phyloP scores from a whole-genome alignment of 2,888 invertebrate genomes.

The Empis stercorea region DNA sequence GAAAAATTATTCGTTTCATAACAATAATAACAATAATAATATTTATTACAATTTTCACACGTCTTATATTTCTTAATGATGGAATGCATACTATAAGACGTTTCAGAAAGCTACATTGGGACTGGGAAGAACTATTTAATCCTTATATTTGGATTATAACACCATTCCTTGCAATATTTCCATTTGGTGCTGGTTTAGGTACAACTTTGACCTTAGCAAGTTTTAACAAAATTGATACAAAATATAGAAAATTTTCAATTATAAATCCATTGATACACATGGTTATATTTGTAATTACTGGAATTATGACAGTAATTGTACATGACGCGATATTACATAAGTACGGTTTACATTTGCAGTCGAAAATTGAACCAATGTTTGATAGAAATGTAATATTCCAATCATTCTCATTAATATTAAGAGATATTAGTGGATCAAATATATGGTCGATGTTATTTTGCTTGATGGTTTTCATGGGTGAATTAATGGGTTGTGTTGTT shows the following conservation, averaged over 20 bases:
- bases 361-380: too few relatives aligned
- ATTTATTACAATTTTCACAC: constrained; percentile 7
- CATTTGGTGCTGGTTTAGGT: constrained; percentile 13
- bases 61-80: constrained; percentile 11
- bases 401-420: constrained; percentile 7
- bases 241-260: constrained; percentile 1
- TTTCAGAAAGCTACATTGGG: too few relatives aligned
- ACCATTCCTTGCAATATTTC: constrained; percentile 10
- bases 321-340: too few relatives aligned
- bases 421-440: constrained; percentile 10
- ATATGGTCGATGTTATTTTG: constrained; percentile 12
- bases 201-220: constrained; percentile 11
- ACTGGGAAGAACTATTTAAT: constrained; percentile 1
- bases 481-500: background rate
- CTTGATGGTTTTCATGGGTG: constrained; percentile 12
- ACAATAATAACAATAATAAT: constrained; percentile 16
- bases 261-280: too few relatives aligned
- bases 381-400: constrained; percentile 4
- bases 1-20: constrained; percentile 20
- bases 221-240: constrained; percentile 12
- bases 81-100: constrained; percentile 5
- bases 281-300: too few relatives aligned
- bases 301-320: too few relatives aligned
- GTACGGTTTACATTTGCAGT: too few relatives aligned
- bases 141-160: constrained; percentile 8